Evolutionary conservation across 2,797 vertebrate species (phyloP), one percentile per base, ranked within the genome.

Genomic region (Chaunax sp.): DNA sequence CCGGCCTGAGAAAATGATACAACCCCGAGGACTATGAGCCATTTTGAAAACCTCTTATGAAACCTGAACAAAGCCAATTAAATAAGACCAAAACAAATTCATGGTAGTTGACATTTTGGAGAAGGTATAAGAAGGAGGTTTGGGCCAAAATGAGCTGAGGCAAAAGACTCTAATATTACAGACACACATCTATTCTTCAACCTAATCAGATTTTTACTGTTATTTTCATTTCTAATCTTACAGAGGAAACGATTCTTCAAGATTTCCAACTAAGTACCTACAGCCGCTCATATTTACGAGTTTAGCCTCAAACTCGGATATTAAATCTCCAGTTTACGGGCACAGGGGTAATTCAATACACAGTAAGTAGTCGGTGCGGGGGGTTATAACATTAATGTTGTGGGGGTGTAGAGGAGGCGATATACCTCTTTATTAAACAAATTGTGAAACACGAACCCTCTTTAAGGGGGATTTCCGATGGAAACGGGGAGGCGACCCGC

Each of bases 71-170:
- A 41, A 61, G 52, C 71, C 74, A 81, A 79, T 83, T 79, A 77
- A 74, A 85, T 51, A 57, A 69, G 54, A 49, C 54, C 68, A 35
- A 65, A 75, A 82, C 69, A 69, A 84, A 81, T 57, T 49, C 59
- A 22, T 5, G 70, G 64, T 75, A 79, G 70, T 73, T 86, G 82
- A 84, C 83, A 83, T 86, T 84, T 86, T 75, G 69, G 58, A 65
- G 58, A 68, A 60, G 45, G 53, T 19, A 61, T 63, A 28, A n/a
- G n/a, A 46, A 50, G 25, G 50, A 72, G 69, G 47, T 74, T 69
- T 74, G 51, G 58, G 52, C 69, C 64, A 71, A 18, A 18, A 49
- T 83, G 73, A 62, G 64, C 46, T 44, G 50, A 58, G 56, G 33
- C 50, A 61, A 43, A 75, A 55, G 50, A 56, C 62, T 35, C 62